These are phyloP conservation scores for Atlantisia rogersi DNA, from an alignment of 2,113 vertebrate genomes.

Conservation along the genomic window DNA sequence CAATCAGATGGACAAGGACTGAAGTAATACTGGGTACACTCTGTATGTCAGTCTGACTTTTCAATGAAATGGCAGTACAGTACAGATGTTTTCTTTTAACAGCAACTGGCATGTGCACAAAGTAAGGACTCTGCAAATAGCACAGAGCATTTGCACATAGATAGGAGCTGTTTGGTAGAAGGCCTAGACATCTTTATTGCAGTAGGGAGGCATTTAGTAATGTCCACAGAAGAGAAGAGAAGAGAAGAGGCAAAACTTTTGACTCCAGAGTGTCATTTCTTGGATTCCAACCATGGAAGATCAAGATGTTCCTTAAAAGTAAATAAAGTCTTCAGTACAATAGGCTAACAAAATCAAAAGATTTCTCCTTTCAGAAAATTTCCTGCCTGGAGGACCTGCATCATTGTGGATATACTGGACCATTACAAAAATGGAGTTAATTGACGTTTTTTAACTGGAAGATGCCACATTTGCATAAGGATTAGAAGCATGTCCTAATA, in stretches of 20 bases:
- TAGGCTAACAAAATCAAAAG: neutral
- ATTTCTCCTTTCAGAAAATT: neutral
- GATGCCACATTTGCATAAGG: fast-evolving
- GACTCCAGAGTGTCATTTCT: neutral
- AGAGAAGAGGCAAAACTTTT: neutral
- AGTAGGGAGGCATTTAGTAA: neutral
- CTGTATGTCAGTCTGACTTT: neutral
- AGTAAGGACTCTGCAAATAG: neutral
- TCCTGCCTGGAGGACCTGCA: neutral
- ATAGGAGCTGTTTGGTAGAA: neutral
- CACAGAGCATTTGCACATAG: neutral
- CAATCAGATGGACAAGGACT: neutral
- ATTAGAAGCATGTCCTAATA: neutral
- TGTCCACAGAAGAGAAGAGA: neutral
- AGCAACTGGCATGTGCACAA: neutral
- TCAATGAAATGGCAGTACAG: neutral
- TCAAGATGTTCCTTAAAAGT: neutral
- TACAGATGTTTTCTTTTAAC: neutral
- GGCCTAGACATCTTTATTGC: neutral
- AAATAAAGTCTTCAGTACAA: neutral
- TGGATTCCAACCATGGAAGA: neutral
- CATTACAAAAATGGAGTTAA: neutral
- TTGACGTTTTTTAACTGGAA: neutral
- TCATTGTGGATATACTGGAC: neutral
- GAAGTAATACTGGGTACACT: neutral